Percentiles rank a stretch among this genome's conserved stretches.
Conservation (phyloP, 2,797 vertebrate genomes). For the Naso thynnoides region DNA sequence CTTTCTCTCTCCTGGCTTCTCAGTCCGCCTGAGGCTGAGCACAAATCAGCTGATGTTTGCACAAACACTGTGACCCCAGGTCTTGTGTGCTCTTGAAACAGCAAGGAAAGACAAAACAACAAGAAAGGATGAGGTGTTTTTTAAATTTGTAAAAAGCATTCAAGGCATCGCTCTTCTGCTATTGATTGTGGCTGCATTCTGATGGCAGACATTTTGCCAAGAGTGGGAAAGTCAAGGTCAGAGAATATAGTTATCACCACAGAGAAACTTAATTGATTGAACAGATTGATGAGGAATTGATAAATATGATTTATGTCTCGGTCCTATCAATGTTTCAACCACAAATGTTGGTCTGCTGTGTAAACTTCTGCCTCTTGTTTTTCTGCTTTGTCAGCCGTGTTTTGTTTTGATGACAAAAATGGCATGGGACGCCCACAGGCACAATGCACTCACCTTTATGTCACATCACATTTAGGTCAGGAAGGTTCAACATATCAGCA, state of each 20-base stretch:
- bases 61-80: slow-evolving; percentile 68
- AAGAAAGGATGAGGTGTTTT: slow-evolving; percentile 16
- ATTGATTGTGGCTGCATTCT: slow-evolving; percentile 32
- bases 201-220: slow-evolving; percentile 22
- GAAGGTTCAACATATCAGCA: slow-evolving; percentile 35
- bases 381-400: slow-evolving; percentile 39
- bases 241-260: neutral
- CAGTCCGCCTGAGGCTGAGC: slow-evolving; percentile 49
- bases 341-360: slow-evolving; percentile 10
- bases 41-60: slow-evolving; percentile 75
- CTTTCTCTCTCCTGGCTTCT: slow-evolving; percentile 37
- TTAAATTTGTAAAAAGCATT: slow-evolving; percentile 30
- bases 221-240: neutral
- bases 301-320: neutral
- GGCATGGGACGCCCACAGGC: slow-evolving; percentile 69
- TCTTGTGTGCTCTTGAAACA: slow-evolving; percentile 59
- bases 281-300: neutral
- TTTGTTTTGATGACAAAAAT: slow-evolving; percentile 53
- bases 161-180: neutral
- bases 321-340: neutral
- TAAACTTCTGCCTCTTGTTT: slow-evolving; percentile 27
- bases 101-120: slow-evolving; percentile 47
- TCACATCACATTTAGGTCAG: slow-evolving; percentile 75
- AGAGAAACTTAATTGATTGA: neutral
- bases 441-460: slow-evolving; percentile 73